phyloP scores from a whole-genome alignment of 1,140 invertebrate genomes.

The Zaprionus kolodkinae region DNA sequence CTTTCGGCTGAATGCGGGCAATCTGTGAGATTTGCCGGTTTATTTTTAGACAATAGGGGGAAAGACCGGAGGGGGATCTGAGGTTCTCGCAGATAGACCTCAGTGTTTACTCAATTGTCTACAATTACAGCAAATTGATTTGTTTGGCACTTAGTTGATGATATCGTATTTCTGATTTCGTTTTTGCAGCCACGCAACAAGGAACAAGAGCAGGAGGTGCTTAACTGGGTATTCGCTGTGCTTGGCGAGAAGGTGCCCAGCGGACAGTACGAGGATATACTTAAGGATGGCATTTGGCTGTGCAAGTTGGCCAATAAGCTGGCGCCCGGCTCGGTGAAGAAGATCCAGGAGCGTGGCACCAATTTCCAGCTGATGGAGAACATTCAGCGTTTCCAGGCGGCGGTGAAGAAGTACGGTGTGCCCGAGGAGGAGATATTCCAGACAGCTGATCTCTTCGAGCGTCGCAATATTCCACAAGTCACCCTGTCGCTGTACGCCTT shows the following conservation, averaged over 20 bases:
- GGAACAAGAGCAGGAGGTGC: constrained; percentile 95
- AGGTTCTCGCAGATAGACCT: neutral
- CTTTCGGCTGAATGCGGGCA: constrained; percentile 32
- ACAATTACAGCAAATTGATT: constrained; percentile 68
- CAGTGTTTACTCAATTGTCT: constrained; percentile 42
- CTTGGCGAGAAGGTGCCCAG: constrained; percentile 93
- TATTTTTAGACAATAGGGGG: constrained; percentile 43
- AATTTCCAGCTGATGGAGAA: constrained; percentile 99
- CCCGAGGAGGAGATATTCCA: constrained; percentile 99
- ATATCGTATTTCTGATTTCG: constrained; percentile 49
- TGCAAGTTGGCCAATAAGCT: constrained; percentile 98
- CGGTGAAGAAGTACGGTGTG: constrained; percentile 96
- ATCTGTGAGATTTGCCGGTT: constrained; percentile 38
- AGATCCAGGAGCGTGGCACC: constrained; percentile 97
- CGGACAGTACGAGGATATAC: constrained; percentile 94
- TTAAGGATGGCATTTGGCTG: constrained; percentile 95
- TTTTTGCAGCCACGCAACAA: constrained; percentile 92
- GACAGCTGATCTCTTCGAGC: constrained; percentile 98
- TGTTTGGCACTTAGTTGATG: constrained; percentile 50
- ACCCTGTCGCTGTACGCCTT: constrained; percentile 95
- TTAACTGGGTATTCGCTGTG: constrained; percentile 96
- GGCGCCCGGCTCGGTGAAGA: constrained; percentile 96
- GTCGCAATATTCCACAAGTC: constrained; percentile 98
- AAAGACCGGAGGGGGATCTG: too few species aligned
- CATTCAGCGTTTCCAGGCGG: constrained; percentile 97